These are phyloP conservation scores for Metellina segmentata DNA, from an alignment of 2,888 invertebrate species.

Conservation along the genomic window DNA sequence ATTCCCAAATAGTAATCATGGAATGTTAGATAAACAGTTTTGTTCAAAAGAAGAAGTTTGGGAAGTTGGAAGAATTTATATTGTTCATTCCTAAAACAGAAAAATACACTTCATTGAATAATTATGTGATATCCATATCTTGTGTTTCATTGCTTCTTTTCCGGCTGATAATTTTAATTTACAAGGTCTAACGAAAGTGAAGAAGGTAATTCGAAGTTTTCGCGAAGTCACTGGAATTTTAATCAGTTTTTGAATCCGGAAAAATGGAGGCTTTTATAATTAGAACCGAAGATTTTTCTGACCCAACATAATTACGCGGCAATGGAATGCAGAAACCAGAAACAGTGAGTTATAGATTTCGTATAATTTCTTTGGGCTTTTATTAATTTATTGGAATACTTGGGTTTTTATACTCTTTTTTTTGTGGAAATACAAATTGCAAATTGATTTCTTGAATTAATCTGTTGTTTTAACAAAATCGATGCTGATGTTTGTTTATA, in stretches of 20 bases:
- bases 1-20: too few relatives aligned
- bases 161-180: neutral
- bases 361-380: conserved; percentile 22
- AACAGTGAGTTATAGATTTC: conserved; percentile 34
- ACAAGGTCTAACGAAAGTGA: neutral
- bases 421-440: neutral
- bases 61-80: neutral
- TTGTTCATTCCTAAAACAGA: neutral
- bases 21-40: too few relatives aligned
- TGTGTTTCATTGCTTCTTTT: neutral
- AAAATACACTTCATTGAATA: neutral
- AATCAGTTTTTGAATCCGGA: conserved; percentile 35
- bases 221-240: conserved; percentile 41
- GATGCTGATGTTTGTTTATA: neutral
- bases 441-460: neutral
- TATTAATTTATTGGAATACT: neutral
- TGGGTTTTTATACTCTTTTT: neutral
- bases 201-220: neutral
- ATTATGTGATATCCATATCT: neutral
- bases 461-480: neutral
- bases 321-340: neutral
- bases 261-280: conserved; percentile 31
- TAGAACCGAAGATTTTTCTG: conserved; percentile 15
- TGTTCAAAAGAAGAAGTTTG: too few relatives aligned
- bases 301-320: conserved; percentile 7